Evolutionary conservation across 2,797 vertebrate genomes (phyloP).

Genomic region (Rhodeus uyekii): DNA sequence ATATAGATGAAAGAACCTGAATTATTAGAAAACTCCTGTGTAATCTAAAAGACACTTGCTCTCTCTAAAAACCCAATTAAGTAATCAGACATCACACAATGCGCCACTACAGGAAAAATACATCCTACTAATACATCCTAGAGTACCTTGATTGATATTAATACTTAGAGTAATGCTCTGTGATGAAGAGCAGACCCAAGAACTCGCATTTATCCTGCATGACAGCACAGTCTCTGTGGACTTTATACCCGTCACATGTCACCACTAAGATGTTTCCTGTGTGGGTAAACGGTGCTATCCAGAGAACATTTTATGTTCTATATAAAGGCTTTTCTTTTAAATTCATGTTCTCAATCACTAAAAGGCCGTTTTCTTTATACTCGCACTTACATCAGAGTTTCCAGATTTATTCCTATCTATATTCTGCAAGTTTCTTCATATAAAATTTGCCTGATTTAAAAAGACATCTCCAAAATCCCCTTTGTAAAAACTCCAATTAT

Average conservation of each 20-base stretch:
- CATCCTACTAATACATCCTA: not conserved
- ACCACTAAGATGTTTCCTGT: conserved; percentile 2
- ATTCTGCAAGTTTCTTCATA: not conserved
- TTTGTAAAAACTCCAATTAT: not conserved
- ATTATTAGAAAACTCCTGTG: not conserved
- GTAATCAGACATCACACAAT: not conserved
- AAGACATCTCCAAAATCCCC: not conserved
- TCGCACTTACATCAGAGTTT: not conserved
- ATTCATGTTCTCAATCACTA: not conserved
- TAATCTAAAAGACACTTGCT: not conserved
- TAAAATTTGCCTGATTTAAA: not conserved
- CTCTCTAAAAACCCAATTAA: not conserved
- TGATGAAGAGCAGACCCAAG: conserved; percentile 4
- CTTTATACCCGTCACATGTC: conserved; percentile 5
- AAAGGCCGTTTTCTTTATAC: not conserved
- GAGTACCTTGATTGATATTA: conserved; percentile 4
- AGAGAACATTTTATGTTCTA: conserved; percentile 34
- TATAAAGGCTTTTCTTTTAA: not conserved
- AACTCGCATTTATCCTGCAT: not conserved
- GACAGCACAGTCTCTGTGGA: not conserved
- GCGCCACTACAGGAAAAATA: not conserved
- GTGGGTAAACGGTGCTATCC: conserved; percentile 23
- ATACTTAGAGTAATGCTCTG: not conserved
- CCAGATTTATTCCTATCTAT: not conserved
- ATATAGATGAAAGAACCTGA: too few relatives aligned